Conservation (phyloP, 92 coral and sea anemone species). For the Porites evermanni region DNA sequence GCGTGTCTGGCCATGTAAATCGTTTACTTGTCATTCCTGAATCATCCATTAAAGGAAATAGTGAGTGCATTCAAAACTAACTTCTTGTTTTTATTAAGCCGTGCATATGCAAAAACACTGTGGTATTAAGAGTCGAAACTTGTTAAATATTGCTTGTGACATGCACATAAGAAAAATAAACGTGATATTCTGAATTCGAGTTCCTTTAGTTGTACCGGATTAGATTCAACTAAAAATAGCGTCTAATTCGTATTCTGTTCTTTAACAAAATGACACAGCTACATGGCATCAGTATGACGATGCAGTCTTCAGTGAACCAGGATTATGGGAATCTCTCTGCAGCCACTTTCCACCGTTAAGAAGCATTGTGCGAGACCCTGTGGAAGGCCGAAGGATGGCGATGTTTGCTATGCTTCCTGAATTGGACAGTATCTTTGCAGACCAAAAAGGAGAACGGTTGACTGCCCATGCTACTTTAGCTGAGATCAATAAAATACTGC, state of each 20-base stretch:
- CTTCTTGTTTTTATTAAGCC: too few species aligned
- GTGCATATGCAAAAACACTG: too few species aligned
- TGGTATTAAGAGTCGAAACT: too few species aligned
- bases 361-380: constrained; percentile 13
- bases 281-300: constrained; percentile 72
- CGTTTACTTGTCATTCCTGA: constrained; percentile 54
- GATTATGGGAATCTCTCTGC: constrained; percentile 33
- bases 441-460: not conserved
- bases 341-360: constrained; percentile 1
- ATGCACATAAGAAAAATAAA: too few species aligned
- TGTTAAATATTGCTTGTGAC: too few species aligned
- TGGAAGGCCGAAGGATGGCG: constrained; percentile 55
- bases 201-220: too few species aligned
- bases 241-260: too few species aligned
- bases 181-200: too few species aligned
- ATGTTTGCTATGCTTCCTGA: constrained; percentile 58
- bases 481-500: constrained; percentile 44
- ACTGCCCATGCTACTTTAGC: constrained; percentile 28
- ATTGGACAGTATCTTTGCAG: constrained; percentile 27
- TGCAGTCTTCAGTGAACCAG: constrained; percentile 57
- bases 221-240: too few species aligned
- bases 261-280: not conserved
- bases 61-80: constrained; percentile 16
- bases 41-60: not conserved
- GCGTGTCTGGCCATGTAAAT: constrained; percentile 29